A percentile compares a stretch with the other conserved stretches of the same genome.
These are phyloP conservation scores for Trichacis sp. DNA, from an alignment of 2,888 invertebrate genomes.

Conservation along the genomic window DNA sequence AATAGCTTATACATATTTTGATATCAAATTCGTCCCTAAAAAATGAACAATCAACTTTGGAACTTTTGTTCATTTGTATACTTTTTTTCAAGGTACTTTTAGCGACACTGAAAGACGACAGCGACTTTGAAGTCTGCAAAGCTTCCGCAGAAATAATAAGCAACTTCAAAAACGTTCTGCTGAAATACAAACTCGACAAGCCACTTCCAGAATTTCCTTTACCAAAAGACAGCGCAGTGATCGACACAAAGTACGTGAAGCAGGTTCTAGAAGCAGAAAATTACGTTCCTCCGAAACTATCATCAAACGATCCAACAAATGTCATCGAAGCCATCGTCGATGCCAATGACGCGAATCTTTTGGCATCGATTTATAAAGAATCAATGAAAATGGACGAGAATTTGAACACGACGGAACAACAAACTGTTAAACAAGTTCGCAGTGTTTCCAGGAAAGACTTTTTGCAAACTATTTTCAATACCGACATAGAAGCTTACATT, in stretches of 20 bases:
- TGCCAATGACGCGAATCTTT: conserved; percentile 74
- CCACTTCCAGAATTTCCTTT: conserved; percentile 46
- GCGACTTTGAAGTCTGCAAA: conserved; percentile 80
- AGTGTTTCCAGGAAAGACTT: conserved; percentile 73
- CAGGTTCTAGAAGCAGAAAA: conserved; percentile 11
- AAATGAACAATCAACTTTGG: no score
- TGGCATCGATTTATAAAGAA: conserved; percentile 74
- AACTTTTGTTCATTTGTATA: no score
- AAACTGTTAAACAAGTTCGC: conserved; percentile 60
- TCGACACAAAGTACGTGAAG: conserved; percentile 57
- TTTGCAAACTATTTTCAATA: conserved; percentile 71
- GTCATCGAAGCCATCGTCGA: conserved; percentile 78
- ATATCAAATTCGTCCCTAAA: no score
- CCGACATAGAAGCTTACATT: conserved; percentile 74
- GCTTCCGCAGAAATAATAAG: conserved; percentile 72
- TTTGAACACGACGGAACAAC: conserved; percentile 57
- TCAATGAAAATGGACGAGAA: conserved; percentile 64
- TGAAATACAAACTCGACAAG: conserved; percentile 61
- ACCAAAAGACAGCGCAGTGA: conserved; percentile 54
- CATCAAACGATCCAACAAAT: conserved; percentile 65
- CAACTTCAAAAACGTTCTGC: conserved; percentile 72
- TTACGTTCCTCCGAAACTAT: conserved; percentile 49
- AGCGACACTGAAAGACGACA: conserved; percentile 76
- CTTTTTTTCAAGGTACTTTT: conserved; percentile 71
- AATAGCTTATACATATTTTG: no score